Evolutionary conservation across 2,113 vertebrate species (phyloP).

Genomic region (Psittacula cyanocephala): DNA sequence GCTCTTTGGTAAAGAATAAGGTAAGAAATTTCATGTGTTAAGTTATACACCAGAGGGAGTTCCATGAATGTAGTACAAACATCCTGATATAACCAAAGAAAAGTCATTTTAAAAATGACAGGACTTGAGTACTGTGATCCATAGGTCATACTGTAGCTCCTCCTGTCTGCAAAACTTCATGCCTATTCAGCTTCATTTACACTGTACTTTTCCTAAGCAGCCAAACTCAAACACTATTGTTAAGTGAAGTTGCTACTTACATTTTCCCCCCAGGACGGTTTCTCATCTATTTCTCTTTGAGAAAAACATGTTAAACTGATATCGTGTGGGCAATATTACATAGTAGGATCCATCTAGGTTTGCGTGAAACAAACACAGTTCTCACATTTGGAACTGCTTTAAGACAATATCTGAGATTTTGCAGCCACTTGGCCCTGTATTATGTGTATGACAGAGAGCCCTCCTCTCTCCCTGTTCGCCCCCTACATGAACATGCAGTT

Average conservation of each 20-base stretch:
- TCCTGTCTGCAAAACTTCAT: background rate
- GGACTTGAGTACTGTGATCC: slow-evolving; percentile 2
- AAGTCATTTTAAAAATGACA: slow-evolving; percentile 70
- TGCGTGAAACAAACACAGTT: background rate
- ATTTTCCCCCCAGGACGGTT: background rate
- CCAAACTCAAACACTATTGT: background rate
- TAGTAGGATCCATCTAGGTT: background rate
- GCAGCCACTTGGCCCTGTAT: background rate
- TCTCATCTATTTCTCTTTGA: background rate
- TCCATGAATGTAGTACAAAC: slow-evolving; percentile 74
- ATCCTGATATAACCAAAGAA: slow-evolving; percentile 66
- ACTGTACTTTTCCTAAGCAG: slow-evolving; percentile 14
- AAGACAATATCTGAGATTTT: background rate
- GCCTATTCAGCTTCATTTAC: background rate
- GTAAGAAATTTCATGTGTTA: slow-evolving; percentile 72
- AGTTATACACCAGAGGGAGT: slow-evolving; percentile 80
- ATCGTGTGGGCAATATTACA: background rate
- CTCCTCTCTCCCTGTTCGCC: background rate
- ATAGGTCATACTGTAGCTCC: slow-evolving; percentile 12
- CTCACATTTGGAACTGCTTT: slow-evolving; percentile 45
- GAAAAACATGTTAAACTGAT: background rate
- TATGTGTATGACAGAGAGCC: background rate
- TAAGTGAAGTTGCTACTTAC: background rate
- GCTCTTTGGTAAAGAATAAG: slow-evolving; percentile 45
- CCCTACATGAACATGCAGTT: background rate